Evolutionary conservation across 2,888 invertebrate genomes (phyloP), one percentile per base, ranked within the genome.

Genomic region (Lampropteryx suffumata): DNA sequence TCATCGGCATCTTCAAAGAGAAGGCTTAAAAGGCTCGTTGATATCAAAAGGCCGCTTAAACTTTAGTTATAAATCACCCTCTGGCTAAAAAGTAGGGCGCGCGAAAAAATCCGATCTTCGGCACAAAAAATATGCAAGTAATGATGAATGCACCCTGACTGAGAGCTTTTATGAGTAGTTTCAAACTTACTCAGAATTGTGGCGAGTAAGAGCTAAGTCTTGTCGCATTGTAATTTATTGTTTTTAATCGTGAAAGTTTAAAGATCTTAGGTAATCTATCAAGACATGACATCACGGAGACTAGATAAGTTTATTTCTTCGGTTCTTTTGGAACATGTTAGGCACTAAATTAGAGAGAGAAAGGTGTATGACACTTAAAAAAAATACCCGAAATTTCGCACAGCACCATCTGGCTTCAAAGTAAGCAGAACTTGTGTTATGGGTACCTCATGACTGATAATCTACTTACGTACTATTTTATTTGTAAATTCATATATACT

Each of bases 41-140:
- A 84, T 87, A 89, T 84, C 85, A 88, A 85, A 85, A 76, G 73
- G 75, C 84, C 81, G 82, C 80, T 83, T 84, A 80, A 84, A 84
- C 74, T 83, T 84, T 85, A 85, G 82, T 82, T 79, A 89, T 89
- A 89, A 89, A 89, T 90, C 88, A 90, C 85, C 85, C 86, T 71
- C 72, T 76, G 86, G 86, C 82, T 58, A 70, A 76, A 73, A 65
- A 69, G 37, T 27, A 73, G 84, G 79, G 87, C 81, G 85, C 84
- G 88, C 86, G 82, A 84, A 85, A 84, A 79, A 79, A 75, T 65
- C 28, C 50, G 52, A 55, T 56, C 76, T 79, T 74, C 77, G 76
- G 75, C 58, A 68, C 76, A 85, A 86, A 85, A 89, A 89, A 89
- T 86, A 79, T 89, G 90, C 90, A 89, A 89, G 90, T 89, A 89